Percentiles rank a stretch among this genome's conserved stretches.
These are phyloP conservation scores for Trichomycterus rosablanca DNA, from an alignment of 2,113 vertebrate species.

Conservation along the genomic window DNA sequence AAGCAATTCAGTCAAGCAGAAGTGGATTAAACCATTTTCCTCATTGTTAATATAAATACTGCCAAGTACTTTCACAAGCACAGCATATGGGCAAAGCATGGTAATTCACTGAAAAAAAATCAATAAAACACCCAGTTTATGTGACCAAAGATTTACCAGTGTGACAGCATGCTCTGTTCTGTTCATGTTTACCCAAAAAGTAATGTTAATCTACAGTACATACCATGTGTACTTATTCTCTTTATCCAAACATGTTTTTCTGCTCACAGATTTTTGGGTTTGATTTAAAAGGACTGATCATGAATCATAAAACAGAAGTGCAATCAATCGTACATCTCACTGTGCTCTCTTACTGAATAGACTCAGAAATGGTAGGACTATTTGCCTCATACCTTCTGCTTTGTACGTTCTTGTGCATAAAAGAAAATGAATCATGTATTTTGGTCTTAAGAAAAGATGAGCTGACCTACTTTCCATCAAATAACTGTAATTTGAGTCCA, in stretches of 20 bases:
- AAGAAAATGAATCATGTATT: neutral
- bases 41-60: no score
- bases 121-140: neutral
- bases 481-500: conserved; percentile 45
- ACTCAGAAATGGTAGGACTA: neutral
- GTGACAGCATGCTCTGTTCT: neutral
- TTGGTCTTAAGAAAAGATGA: conserved; percentile 35
- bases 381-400: neutral
- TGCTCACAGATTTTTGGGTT: neutral
- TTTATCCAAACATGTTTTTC: neutral
- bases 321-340: neutral
- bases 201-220: neutral
- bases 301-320: neutral
- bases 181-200: neutral
- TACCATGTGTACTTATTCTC: neutral
- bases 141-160: neutral
- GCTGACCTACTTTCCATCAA: conserved; percentile 28
- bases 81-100: no score
- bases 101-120: no score
- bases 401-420: neutral
- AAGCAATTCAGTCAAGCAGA: no score
- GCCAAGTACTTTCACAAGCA: no score
- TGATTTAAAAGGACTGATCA: neutral
- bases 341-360: conserved; percentile 1
- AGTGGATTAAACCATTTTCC: no score